Evolutionary conservation across 2,797 vertebrate species (phyloP).

Genomic region (Myripristis jacobus): DNA sequence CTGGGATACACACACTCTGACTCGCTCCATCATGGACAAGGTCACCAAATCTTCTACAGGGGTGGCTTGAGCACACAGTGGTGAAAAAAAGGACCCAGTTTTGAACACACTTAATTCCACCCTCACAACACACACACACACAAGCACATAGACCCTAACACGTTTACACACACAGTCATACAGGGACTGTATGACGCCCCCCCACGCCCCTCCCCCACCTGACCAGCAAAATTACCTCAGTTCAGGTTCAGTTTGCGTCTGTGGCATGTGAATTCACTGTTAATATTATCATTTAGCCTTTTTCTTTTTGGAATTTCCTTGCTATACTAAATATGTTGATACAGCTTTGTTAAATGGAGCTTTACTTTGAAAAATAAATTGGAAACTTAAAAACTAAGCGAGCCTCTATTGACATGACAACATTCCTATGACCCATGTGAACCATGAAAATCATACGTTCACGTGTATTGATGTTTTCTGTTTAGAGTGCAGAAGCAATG

Average conservation of each 20-base stretch:
- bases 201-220: too few relatives aligned
- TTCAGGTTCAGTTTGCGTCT: too few relatives aligned
- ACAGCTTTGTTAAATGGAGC: too few relatives aligned
- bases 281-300: too few relatives aligned
- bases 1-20: constrained; percentile 69
- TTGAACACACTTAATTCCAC: not conserved
- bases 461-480: not conserved
- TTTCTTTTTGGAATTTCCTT: too few relatives aligned
- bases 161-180: not conserved
- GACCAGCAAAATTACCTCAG: too few relatives aligned
- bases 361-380: not conserved
- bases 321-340: too few relatives aligned
- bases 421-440: not conserved
- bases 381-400: not conserved
- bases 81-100: constrained; percentile 29
- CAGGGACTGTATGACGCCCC: not conserved
- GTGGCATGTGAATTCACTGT: too few relatives aligned
- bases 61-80: constrained; percentile 46
- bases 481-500: not conserved
- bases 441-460: not conserved
- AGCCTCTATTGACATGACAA: not conserved
- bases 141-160: not conserved
- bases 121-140: constrained; percentile 7
- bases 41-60: constrained; percentile 70
- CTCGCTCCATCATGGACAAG: constrained; percentile 69